Percentiles rank a stretch among this genome's conserved stretches.
phyloP scores from a whole-genome alignment of 2,797 vertebrate genomes.

The Artibeus lituratus region DNA sequence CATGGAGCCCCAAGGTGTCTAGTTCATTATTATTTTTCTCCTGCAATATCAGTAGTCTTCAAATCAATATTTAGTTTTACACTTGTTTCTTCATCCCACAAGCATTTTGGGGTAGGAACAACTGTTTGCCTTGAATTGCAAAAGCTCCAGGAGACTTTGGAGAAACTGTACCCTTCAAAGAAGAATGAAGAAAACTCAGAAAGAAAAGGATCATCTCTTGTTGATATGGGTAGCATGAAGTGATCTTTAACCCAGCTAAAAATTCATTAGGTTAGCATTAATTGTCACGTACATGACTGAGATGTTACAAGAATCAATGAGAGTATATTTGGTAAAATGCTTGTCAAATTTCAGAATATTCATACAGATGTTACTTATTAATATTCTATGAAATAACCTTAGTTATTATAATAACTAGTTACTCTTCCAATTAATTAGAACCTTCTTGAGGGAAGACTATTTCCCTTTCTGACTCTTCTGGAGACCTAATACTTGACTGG shows the following conservation, averaged over 20 bases:
- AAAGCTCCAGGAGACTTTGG: not conserved
- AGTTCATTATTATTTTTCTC: not conserved
- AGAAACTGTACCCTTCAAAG: not conserved
- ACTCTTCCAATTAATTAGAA: not conserved
- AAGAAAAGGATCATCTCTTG: not conserved
- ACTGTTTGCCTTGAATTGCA: conserved; percentile 5
- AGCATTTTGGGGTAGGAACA: not conserved
- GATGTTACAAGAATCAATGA: not conserved
- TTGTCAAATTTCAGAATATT: not conserved
- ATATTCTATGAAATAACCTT: not conserved
- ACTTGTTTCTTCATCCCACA: not conserved
- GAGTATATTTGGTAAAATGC: not conserved
- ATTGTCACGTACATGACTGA: not conserved
- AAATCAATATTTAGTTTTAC: not conserved
- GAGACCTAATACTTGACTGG: not conserved
- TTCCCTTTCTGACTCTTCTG: not conserved
- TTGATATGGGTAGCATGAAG: not conserved
- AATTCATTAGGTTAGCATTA: not conserved
- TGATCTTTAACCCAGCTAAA: not conserved
- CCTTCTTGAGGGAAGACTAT: not conserved
- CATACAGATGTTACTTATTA: not conserved
- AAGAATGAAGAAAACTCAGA: not conserved
- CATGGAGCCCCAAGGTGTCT: not conserved
- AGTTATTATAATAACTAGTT: not conserved
- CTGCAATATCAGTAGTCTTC: not conserved